phyloP scores from a whole-genome alignment of 2,888 invertebrate species.

The Pollenia labialis region DNA sequence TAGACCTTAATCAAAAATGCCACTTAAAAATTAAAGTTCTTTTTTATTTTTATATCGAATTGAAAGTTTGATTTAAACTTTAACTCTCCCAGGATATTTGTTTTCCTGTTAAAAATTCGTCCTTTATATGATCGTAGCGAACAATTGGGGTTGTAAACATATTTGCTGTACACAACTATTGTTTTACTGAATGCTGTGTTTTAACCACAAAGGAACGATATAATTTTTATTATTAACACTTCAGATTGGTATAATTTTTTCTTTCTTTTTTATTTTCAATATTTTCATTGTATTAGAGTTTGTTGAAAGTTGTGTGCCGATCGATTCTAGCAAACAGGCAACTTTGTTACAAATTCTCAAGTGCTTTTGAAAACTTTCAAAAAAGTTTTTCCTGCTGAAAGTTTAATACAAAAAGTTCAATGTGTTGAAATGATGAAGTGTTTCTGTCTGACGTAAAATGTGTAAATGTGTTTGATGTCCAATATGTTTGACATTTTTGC shows the following conservation, averaged over 20 bases:
- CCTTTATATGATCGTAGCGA: slow-evolving; percentile 62
- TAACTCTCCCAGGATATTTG: slow-evolving; percentile 74
- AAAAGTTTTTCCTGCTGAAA: background rate
- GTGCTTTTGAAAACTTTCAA: slow-evolving; percentile 45
- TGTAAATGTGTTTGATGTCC: background rate
- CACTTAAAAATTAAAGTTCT: slow-evolving; percentile 68
- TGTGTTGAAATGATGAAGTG: slow-evolving; percentile 53
- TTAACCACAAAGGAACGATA: slow-evolving; percentile 66
- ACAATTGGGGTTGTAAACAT: slow-evolving; percentile 73
- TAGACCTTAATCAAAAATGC: slow-evolving; percentile 74
- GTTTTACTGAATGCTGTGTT: slow-evolving; percentile 67
- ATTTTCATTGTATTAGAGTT: background rate
- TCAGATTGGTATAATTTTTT: slow-evolving; percentile 26
- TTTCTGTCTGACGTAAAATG: slow-evolving; percentile 32
- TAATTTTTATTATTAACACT: slow-evolving; percentile 71
- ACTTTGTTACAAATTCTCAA: slow-evolving; percentile 69
- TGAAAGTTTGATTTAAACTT: slow-evolving; percentile 64
- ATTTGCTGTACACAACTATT: slow-evolving; percentile 70
- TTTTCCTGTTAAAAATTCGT: slow-evolving; percentile 49
- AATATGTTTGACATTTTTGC: background rate
- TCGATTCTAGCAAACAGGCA: slow-evolving; percentile 27
- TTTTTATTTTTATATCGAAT: slow-evolving; percentile 36
- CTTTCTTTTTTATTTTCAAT: background rate
- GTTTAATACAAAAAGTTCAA: slow-evolving; percentile 28
- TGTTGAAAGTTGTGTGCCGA: background rate